Conservation (phyloP, 2,113 vertebrate genomes). For the Thinocorus orbignyianus region DNA sequence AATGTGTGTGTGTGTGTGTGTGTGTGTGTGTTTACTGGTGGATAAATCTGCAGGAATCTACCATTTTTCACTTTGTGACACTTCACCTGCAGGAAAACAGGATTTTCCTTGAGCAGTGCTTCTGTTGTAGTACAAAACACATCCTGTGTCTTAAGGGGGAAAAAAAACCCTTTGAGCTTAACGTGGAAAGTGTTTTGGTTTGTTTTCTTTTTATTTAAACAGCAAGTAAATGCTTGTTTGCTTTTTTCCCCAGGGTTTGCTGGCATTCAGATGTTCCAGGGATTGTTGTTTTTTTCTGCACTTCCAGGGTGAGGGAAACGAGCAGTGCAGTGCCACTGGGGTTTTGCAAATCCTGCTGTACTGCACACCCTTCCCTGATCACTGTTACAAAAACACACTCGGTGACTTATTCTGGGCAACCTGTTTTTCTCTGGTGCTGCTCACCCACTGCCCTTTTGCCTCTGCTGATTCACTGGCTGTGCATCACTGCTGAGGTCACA, state of each 20-base stretch:
- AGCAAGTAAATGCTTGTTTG: not conserved
- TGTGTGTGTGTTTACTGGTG: not conserved
- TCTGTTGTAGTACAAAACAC: not conserved
- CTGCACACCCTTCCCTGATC: not conserved
- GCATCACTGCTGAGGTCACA: not conserved
- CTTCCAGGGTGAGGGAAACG: not conserved
- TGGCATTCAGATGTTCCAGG: not conserved
- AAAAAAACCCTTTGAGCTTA: not conserved
- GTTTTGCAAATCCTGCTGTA: not conserved
- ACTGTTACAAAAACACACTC: not conserved
- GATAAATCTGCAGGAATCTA: not conserved
- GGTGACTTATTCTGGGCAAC: not conserved
- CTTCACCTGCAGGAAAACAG: slow-evolving; percentile 27
- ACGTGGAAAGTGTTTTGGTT: not conserved
- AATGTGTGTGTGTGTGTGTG: not conserved
- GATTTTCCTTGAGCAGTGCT: not conserved
- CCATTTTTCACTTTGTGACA: slow-evolving; percentile 43
- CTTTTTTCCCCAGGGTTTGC: not conserved
- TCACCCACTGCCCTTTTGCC: not conserved
- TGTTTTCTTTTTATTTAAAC: not conserved
- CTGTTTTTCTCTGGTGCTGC: not conserved
- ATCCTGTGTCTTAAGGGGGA: not conserved
- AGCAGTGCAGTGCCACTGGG: not conserved
- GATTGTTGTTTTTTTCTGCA: not conserved
- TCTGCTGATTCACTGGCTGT: not conserved